These are phyloP conservation scores for Halcyon malimbica DNA, from an alignment of 2,113 vertebrate species.

Conservation along the genomic window DNA sequence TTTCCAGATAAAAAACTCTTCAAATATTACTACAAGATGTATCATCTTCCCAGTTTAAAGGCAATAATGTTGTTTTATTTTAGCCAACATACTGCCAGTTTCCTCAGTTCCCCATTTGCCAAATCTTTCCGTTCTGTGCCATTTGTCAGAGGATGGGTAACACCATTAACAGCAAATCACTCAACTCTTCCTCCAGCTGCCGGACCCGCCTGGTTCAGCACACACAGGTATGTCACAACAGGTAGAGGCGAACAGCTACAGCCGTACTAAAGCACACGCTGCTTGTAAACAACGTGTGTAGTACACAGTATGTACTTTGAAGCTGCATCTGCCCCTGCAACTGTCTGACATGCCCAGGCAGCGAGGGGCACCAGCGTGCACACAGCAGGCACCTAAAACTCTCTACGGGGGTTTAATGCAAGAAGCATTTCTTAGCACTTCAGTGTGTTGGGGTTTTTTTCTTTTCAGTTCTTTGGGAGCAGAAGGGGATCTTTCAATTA, in stretches of 20 bases:
- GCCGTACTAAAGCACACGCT: not conserved
- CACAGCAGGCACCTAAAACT: not conserved
- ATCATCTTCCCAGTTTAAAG: not conserved
- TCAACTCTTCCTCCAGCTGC: not conserved
- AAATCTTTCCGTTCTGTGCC: not conserved
- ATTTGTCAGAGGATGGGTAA: not conserved
- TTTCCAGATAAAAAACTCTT: not conserved
- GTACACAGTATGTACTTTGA: not conserved
- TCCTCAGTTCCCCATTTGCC: not conserved
- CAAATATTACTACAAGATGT: not conserved
- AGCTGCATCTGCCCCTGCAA: not conserved
- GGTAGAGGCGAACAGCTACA: not conserved
- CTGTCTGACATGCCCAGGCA: fast-evolving
- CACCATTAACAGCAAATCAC: not conserved
- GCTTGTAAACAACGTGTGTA: not conserved
- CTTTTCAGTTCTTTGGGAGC: not conserved
- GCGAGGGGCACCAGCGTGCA: fast-evolving
- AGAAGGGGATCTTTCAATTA: not conserved
- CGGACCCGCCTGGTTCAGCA: not conserved
- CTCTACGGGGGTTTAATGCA: not conserved
- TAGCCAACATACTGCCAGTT: not conserved
- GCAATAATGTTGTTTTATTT: not conserved
- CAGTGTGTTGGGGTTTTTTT: not conserved
- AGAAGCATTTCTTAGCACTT: not conserved
- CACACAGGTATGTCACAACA: not conserved